A percentile compares a stretch with the other conserved stretches of the same genome.
phyloP scores from a whole-genome alignment of 2,797 vertebrate genomes.

The Pseudocheirus occidentalis region DNA sequence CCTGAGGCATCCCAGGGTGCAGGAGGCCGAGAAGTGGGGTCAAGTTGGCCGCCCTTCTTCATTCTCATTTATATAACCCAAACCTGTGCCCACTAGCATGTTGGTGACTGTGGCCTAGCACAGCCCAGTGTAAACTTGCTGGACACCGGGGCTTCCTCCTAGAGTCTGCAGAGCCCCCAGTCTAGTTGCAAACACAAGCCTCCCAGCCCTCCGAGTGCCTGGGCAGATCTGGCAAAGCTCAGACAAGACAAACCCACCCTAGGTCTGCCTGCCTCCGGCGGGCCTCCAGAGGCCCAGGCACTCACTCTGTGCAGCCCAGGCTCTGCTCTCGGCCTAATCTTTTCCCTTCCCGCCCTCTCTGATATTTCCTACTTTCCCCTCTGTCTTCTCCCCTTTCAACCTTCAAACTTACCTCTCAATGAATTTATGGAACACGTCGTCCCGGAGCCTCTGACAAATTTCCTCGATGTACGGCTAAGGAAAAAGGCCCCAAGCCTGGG shows the following conservation, averaged over 20 bases:
- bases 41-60: not conserved
- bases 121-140: not conserved
- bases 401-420: constrained; percentile 84
- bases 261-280: not conserved
- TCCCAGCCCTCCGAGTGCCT: no score
- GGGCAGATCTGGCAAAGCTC: not conserved
- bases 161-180: no score
- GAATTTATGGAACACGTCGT: constrained; percentile 87
- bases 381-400: accelerated
- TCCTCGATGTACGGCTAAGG: constrained; percentile 87
- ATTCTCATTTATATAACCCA: not conserved
- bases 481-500: constrained; percentile 50
- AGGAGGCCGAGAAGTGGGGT: no score
- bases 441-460: constrained; percentile 86
- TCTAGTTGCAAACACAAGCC: no score
- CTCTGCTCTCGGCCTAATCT: not conserved
- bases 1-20: no score
- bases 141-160: no score
- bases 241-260: not conserved
- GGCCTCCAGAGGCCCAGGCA: not conserved
- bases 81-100: not conserved
- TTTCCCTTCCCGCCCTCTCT: not conserved
- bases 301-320: not conserved
- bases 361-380: accelerated
- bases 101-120: not conserved